Evolutionary conservation across 2,113 vertebrate species (phyloP).

Genomic region (Hemiprocne comata): DNA sequence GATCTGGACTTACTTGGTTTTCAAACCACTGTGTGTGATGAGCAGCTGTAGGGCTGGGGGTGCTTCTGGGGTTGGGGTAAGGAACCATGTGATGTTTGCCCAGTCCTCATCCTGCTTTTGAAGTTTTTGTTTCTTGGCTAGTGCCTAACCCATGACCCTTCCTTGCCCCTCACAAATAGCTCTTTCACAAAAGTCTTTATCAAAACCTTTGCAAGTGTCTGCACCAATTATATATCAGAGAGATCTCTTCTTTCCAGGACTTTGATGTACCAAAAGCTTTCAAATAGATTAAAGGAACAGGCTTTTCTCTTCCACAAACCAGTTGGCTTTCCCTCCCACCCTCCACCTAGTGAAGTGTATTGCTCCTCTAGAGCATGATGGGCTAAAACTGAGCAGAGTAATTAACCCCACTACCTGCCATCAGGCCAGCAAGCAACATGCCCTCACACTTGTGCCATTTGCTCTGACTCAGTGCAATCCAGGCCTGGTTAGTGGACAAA

Average conservation of each 20-base stretch:
- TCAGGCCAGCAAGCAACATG: fast-evolving
- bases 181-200: background rate
- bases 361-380: background rate
- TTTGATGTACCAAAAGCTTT: constrained; percentile 22
- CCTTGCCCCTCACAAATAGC: background rate
- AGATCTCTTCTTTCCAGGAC: background rate
- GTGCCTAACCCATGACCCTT: background rate
- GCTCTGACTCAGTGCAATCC: background rate
- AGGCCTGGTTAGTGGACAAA: fast-evolving
- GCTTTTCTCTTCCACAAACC: background rate
- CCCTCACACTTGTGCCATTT: background rate
- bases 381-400: background rate
- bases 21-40: background rate
- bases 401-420: background rate
- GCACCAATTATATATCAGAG: background rate
- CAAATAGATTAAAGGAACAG: background rate
- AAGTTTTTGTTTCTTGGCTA: background rate
- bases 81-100: fast-evolving
- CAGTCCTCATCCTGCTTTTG: background rate
- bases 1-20: background rate
- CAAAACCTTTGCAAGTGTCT: background rate
- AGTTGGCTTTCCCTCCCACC: fast-evolving
- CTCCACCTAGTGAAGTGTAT: fast-evolving
- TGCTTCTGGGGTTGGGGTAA: background rate
- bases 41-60: background rate